Base-by-base conservation (phyloP, 2,797 vertebrate species). In the Propithecus deckenii region DNA sequence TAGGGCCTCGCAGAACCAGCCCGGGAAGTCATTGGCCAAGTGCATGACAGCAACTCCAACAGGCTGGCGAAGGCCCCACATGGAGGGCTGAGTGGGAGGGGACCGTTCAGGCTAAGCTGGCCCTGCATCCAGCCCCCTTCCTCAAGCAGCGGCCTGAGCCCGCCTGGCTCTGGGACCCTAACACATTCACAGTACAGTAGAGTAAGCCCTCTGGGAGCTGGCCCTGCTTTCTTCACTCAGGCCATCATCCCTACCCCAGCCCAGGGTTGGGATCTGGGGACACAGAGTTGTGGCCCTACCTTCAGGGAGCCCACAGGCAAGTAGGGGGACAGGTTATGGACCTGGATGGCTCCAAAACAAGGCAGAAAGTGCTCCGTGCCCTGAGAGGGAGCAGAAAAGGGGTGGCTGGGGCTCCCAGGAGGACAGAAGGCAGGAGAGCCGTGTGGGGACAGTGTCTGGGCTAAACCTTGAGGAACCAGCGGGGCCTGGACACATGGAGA, bases 311-410 rank as follows among this genome's bases (percentile, higher is more conserved):
- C 76, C 52, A 63, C 35, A 69, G 71, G 67, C 46, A 75, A 65
- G 92, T 35, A 43, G 76, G 46, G 22, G 79, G 43, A 57, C 67
- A 35, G 57, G 65, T 30, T 28, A 14, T 28, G 35, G 86, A 28
- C 75, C 75, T 32, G 76, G 92, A 61, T 3, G 75, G 74, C 65
- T 89, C 48, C 71, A 85, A 86, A 83, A 94, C 95, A 81, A 96
- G 91, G 94, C 93, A 91, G 89, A 94, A 91, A 94, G 79, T 91
- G 95, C 91, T 87, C 65, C 61, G 80, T 93, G 90, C 83, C 78
- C 91, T 83, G 97, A 96, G 88, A 89, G 78, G 85, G 57, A 78
- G n/a, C 65, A 52, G 46, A 85, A 50, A 59, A 20, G 35, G 81
- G 61, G n/a, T 5, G 5, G 50, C 4, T 52, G 78, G 9, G 15